Percentiles rank a stretch among this genome's conserved stretches.
Evolutionary conservation across 2,888 invertebrate species (phyloP).

Genomic region (Tyria jacobaeae): DNA sequence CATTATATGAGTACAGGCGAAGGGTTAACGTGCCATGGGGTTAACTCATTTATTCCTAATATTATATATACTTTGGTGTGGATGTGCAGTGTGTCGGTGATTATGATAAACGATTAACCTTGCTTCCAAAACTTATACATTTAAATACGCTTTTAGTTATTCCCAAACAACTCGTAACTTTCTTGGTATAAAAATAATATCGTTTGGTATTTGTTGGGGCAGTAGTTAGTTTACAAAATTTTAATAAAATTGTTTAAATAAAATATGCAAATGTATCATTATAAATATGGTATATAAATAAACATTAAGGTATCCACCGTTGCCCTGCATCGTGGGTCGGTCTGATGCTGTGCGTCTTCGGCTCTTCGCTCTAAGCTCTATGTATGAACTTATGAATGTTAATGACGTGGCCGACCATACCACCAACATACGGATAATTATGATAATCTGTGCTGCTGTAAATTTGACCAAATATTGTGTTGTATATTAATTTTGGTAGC

Average conservation of each 20-base stretch:
- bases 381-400: constrained; percentile 39
- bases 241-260: constrained; percentile 34
- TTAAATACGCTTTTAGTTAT: constrained; percentile 18
- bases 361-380: constrained; percentile 28
- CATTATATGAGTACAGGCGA: too few species aligned
- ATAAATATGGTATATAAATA: constrained; percentile 34
- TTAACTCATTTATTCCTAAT: constrained; percentile 12
- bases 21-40: constrained; percentile 17
- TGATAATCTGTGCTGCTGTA: constrained; percentile 40
- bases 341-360: not conserved
- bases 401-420: constrained; percentile 14
- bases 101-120: constrained; percentile 14
- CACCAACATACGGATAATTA: constrained; percentile 23
- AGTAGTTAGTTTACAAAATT: constrained; percentile 24
- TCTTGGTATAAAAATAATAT: constrained; percentile 11
- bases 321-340: constrained; percentile 9
- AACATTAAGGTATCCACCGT: not conserved
- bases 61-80: not conserved
- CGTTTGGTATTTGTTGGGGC: constrained; percentile 11
- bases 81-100: constrained; percentile 7
- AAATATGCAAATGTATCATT: constrained; percentile 31
- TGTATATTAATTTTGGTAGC: constrained; percentile 28
- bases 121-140: constrained; percentile 11
- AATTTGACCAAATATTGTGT: constrained; percentile 35
- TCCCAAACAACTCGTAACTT: constrained; percentile 6